These are phyloP conservation scores for Notarius lentiginosus DNA, from an alignment of 2,113 vertebrate genomes.

Conservation along the genomic window DNA sequence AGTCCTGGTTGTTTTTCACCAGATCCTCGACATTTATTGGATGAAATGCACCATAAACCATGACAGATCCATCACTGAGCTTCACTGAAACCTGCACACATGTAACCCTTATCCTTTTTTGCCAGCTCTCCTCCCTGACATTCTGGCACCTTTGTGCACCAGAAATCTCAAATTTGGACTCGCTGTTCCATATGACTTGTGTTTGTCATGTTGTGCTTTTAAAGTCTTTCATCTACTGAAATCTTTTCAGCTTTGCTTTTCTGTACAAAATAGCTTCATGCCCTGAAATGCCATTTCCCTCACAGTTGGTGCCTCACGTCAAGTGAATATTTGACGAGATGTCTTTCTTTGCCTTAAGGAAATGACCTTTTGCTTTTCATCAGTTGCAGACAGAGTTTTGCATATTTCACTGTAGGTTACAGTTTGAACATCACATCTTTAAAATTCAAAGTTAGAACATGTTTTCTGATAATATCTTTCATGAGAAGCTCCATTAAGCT, in stretches of 20 bases:
- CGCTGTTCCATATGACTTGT: constrained; percentile 3
- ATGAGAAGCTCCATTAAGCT: neutral
- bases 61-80: constrained; percentile 19
- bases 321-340: constrained; percentile 13
- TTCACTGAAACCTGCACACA: neutral
- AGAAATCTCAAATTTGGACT: neutral
- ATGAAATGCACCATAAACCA: constrained; percentile 10
- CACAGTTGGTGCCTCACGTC: neutral
- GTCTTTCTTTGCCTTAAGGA: constrained; percentile 17
- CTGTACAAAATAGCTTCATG: neutral
- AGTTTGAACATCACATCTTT: neutral
- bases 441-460: neutral
- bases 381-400: constrained; percentile 4
- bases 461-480: neutral
- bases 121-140: constrained; percentile 13
- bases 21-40: constrained; percentile 3
- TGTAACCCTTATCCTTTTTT: neutral
- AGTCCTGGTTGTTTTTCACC: neutral
- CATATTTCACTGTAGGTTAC: constrained; percentile 12
- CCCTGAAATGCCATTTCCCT: constrained; percentile 16
- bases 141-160: constrained; percentile 15
- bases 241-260: neutral
- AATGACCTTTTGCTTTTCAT: constrained; percentile 19
- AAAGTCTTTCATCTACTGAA: constrained; percentile 14
- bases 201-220: constrained; percentile 15